Conservation (phyloP, 2,797 vertebrate species). For the Meda fulgida region DNA sequence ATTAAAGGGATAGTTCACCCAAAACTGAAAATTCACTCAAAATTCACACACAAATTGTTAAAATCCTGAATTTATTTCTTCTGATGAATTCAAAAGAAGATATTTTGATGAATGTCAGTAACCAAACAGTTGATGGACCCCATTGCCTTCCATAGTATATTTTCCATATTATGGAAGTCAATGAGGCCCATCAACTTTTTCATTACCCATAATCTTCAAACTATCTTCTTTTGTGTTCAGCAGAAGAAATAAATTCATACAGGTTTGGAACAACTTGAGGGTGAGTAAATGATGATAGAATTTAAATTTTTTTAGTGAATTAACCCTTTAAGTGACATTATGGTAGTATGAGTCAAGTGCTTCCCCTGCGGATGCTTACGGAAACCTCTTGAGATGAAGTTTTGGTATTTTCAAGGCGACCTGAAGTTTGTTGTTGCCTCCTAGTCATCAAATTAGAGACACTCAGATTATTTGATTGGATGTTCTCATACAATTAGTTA, state of each 20-base stretch:
- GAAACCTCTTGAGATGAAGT: neutral
- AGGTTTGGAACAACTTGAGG: neutral
- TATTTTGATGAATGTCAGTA: neutral
- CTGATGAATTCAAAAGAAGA: neutral
- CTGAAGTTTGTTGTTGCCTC: conserved; percentile 5
- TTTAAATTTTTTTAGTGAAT: neutral
- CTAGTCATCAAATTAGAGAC: conserved; percentile 40
- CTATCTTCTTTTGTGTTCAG: neutral
- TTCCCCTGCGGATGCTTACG: neutral
- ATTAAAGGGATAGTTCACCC: conserved; percentile 3
- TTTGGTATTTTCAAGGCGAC: conserved; percentile 21
- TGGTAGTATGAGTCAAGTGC: neutral
- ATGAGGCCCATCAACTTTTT: neutral
- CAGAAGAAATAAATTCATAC: neutral
- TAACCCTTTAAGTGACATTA: neutral
- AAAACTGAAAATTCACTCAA: neutral
- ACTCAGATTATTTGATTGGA: conserved; percentile 32
- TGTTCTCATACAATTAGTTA: conserved; percentile 44
- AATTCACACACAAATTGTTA: neutral
- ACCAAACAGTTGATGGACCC: neutral
- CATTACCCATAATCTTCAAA: neutral
- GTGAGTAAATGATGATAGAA: neutral
- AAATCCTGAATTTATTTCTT: neutral
- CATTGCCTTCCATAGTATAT: neutral
- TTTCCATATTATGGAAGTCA: neutral